A percentile compares a stretch with the other conserved stretches of the same genome.
These are phyloP conservation scores for Sinosuthora webbiana DNA, from an alignment of 2,113 vertebrate genomes.

Conservation along the genomic window DNA sequence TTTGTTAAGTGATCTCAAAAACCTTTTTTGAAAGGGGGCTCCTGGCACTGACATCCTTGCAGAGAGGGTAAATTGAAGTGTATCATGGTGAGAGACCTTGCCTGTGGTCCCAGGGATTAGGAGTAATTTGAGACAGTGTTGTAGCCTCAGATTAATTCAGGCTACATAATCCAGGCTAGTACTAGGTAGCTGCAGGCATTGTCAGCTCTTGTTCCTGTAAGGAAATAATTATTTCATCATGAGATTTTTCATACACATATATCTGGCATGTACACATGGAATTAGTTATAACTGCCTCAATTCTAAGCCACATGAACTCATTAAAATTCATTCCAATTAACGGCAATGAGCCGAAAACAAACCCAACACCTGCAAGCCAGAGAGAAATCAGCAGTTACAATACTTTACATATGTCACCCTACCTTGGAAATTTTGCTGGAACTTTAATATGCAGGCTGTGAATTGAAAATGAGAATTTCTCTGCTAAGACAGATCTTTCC, in stretches of 20 bases:
- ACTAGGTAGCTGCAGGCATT: neutral
- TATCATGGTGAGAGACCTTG: neutral
- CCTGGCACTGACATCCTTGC: neutral
- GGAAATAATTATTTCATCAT: conserved; percentile 14
- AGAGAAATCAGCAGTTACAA: neutral
- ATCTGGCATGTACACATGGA: neutral
- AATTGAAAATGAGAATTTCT: neutral
- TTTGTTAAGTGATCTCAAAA: neutral
- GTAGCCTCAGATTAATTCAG: neutral
- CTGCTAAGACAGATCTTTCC: neutral
- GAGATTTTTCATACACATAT: neutral
- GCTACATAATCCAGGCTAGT: neutral
- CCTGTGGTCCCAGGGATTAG: neutral
- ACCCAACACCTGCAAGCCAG: neutral
- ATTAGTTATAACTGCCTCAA: conserved; percentile 26
- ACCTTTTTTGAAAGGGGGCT: neutral
- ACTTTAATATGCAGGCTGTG: neutral
- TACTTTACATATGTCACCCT: neutral
- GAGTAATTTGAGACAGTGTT: neutral
- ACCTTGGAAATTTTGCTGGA: neutral
- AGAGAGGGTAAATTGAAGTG: neutral
- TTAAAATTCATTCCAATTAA: conserved; percentile 54
- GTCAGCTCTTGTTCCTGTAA: neutral
- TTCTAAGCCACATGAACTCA: conserved; percentile 4
- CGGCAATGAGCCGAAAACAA: neutral